Base-by-base conservation (phyloP, 2,113 vertebrate species). In the Puffinus mauretanicus region DNA sequence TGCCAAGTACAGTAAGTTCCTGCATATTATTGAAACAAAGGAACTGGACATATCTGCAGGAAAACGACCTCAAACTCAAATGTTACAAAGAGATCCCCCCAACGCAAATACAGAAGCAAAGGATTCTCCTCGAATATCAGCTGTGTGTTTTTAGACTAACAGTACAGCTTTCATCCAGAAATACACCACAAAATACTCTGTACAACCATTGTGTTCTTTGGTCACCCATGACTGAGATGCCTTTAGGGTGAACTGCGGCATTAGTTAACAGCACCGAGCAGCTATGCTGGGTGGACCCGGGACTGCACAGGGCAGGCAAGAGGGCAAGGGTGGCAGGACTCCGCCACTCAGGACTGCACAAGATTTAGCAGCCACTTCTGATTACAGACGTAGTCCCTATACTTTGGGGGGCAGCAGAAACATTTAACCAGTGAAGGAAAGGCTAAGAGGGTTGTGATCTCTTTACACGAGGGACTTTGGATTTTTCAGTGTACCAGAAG, bases 201-300 rank as follows among this genome's bases (percentile, higher is more conserved):
- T 24, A 11, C 25, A 60, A 25, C 38, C 38, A 8, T 19, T 36
- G 30, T 27, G 38, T 6, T 44, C 75, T 55, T 55, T 38, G n/a
- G 20, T 62, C 29, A 75, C 3, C 40, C 0, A 1, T 22, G 51
- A 52, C 60, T 1, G 42, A 66, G 36, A 49, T 18, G 54, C 21
- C 80, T 65, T 22, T 1, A 27, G 70, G 46, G 52, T 49, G 71
- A 80, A 22, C 6, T 3, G 34, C 2, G 3, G 40, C 40, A 4
- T 24, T 16, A 27, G 26, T 44, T 19, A 66, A 24, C 32, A 61
- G 71, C 42, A 21, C 0, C 3, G 40, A 52, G n/a, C 18, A 38
- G 34, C 58, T 13, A 1, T 0, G 0, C 62, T 21, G 49, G 21
- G 52, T 9, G 52, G 15, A 5, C 7, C 2, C 2, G 72, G 62